These are phyloP conservation scores for Pediacus dermestoides DNA, from an alignment of 2,888 invertebrate species.

Conservation along the genomic window DNA sequence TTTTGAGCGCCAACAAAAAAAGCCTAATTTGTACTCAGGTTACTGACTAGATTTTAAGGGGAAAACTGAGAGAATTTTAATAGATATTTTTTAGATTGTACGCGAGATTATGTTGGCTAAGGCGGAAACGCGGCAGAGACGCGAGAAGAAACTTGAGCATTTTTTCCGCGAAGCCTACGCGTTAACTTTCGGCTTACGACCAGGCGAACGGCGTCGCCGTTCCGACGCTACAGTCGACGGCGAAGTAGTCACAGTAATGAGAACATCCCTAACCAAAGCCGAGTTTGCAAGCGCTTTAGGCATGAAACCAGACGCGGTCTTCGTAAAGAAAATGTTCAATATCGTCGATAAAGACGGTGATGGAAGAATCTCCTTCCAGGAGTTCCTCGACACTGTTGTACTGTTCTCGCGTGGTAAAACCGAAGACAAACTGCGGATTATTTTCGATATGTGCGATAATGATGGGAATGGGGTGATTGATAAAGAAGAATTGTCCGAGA, in stretches of 20 bases:
- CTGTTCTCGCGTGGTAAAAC: constrained; percentile 89
- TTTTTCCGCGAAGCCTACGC: constrained; percentile 97
- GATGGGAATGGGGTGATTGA: constrained; percentile 92
- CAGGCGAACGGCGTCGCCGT: constrained; percentile 76
- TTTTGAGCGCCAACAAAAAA: constrained; percentile 79
- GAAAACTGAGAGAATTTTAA: no score
- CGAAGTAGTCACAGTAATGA: constrained; percentile 86
- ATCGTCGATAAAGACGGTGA: constrained; percentile 94
- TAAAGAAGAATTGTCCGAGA: constrained; percentile 88
- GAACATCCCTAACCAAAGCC: constrained; percentile 83
- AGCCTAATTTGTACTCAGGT: constrained; percentile 70
- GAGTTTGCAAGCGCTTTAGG: constrained; percentile 95
- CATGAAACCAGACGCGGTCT: constrained; percentile 92
- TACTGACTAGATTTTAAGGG: no score
- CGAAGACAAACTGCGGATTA: constrained; percentile 88
- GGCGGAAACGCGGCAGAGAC: constrained; percentile 88
- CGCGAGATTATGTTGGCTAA: constrained; percentile 84
- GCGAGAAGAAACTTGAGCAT: constrained; percentile 90
- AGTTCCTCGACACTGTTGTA: constrained; percentile 91
- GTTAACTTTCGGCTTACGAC: constrained; percentile 82
- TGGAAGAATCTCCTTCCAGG: constrained; percentile 90
- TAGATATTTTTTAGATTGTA: constrained; percentile 53
- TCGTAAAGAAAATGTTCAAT: constrained; percentile 96
- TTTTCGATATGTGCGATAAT: constrained; percentile 97
- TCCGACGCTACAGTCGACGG: constrained; percentile 71